Evolutionary conservation across 2,797 vertebrate genomes (phyloP).

Genomic region (Falco novaeseelandiae): DNA sequence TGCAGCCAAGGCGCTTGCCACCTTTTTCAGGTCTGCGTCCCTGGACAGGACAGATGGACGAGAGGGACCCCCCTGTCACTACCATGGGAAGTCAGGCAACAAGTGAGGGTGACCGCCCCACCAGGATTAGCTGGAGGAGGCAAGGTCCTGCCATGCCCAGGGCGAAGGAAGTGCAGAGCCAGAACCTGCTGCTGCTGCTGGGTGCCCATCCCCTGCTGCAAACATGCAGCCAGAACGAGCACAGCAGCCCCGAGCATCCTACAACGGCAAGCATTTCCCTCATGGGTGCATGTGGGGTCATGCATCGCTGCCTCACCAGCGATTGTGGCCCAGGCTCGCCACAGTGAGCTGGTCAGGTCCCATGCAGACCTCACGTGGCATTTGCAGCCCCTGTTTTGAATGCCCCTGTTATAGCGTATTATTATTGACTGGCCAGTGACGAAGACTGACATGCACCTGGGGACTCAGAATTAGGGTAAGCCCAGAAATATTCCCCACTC

Average conservation of each 20-base stretch:
- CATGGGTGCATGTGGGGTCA: not conserved
- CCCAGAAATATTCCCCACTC: slow-evolving; percentile 27
- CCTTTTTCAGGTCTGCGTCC: not conserved
- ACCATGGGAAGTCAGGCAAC: not conserved
- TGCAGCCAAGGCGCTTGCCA: not conserved
- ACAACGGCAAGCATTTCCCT: not conserved
- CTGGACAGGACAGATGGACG: not conserved
- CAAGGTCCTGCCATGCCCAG: not conserved
- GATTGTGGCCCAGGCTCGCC: not conserved
- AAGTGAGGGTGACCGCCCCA: not conserved
- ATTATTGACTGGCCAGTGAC: not conserved
- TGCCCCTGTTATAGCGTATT: not conserved
- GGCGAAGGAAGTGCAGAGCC: not conserved
- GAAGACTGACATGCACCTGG: not conserved
- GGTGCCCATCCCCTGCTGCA: not conserved
- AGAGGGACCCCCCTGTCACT: accelerated
- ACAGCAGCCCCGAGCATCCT: not conserved
- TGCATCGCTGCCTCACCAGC: not conserved
- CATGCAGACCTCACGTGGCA: not conserved
- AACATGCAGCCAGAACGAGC: not conserved
- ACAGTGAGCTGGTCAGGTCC: not conserved
- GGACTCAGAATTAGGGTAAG: slow-evolving; percentile 10
- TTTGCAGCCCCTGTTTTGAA: not conserved
- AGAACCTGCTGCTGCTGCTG: not conserved
- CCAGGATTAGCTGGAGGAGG: not conserved